Evolutionary conservation across 2,113 vertebrate species (phyloP), one percentile per base, ranked within the genome.

Genomic region (Sporophila hypoxantha): DNA sequence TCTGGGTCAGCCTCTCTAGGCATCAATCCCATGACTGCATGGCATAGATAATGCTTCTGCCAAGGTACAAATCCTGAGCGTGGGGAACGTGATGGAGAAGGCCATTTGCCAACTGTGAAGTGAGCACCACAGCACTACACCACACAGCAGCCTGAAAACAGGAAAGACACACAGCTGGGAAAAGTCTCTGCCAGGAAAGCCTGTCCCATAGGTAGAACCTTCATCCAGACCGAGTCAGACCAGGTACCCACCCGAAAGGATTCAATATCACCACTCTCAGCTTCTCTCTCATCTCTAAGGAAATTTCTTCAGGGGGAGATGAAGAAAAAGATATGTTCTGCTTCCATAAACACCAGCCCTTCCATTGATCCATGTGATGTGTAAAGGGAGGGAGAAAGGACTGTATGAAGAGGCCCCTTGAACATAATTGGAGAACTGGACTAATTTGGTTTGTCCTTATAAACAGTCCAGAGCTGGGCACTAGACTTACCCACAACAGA

Each of bases 381-480:
- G 61, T 52, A 86, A 75, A 62, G 9, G 41, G 29, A 69, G 25
- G 12, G 74, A 79, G 39, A 68, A 82, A 64, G 36, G 69, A 42
- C 17, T 0, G 0, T 52, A 41, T 46, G 60, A 95, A 85, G 59
- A 92, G 76, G 57, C 59, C 66, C 49, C 81, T 85, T 22, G 8
- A 80, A 93, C 37, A 44, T 81, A 89, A 89, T 50, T 92, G 84
- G 78, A 83, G 67, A 93, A 90, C 20, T 65, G 78, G 87, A 55
- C 66, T 95, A 65, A 93, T 95, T 96, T 88, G 79, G 57, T 85
- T 93, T 93, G 82, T 84, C 82, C 88, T 88, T 79, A 41, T 87
- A 89, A 90, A 67, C n/a, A 76, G 92, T 83, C 89, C 87, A 86
- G 86, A 93, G 81, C 82, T 77, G 94, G 92, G 88, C 94, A 95